phyloP scores from a whole-genome alignment of 2,113 vertebrate genomes.

The Calyptomena viridis region DNA sequence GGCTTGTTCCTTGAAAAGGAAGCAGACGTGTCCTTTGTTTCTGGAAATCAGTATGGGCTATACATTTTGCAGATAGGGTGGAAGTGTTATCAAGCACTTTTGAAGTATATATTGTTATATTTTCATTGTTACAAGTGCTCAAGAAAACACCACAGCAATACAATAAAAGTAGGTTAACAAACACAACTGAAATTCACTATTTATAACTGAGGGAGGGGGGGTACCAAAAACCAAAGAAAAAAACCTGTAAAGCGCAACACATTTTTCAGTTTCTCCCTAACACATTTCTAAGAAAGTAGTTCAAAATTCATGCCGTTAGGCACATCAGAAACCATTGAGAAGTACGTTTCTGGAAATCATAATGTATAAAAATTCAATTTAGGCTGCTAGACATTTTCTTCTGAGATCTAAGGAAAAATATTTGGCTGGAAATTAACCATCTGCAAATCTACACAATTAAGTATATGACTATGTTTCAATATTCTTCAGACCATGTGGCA shows the following conservation, averaged over 20 bases:
- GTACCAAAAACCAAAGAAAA: rapidly evolving
- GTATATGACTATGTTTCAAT: conserved; percentile 42
- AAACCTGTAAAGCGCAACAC: background rate
- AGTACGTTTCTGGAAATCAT: conserved; percentile 75
- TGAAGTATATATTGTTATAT: conserved; percentile 2
- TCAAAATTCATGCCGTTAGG: conserved; percentile 73
- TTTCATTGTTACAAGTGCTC: conserved; percentile 33
- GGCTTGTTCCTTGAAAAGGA: background rate
- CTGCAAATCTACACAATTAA: conserved; percentile 68
- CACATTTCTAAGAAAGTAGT: conserved; percentile 41
- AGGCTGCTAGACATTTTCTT: conserved; percentile 61
- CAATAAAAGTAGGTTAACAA: conserved; percentile 10
- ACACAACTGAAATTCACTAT: conserved; percentile 40
- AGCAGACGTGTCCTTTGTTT: background rate
- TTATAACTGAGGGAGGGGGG: background rate
- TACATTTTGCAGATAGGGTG: background rate
- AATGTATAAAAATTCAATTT: conserved; percentile 78
- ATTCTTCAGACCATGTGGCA: conserved; percentile 41
- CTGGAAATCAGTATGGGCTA: background rate
- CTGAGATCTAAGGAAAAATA: conserved; percentile 51
- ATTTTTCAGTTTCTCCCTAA: conserved; percentile 20
- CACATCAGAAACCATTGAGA: conserved; percentile 76
- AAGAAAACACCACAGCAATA: conserved; percentile 20
- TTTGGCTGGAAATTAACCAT: conserved; percentile 67
- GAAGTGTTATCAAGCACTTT: conserved; percentile 17